These are phyloP conservation scores for Drosophila niveifrons DNA, from an alignment of 2,888 invertebrate species.

Conservation along the genomic window DNA sequence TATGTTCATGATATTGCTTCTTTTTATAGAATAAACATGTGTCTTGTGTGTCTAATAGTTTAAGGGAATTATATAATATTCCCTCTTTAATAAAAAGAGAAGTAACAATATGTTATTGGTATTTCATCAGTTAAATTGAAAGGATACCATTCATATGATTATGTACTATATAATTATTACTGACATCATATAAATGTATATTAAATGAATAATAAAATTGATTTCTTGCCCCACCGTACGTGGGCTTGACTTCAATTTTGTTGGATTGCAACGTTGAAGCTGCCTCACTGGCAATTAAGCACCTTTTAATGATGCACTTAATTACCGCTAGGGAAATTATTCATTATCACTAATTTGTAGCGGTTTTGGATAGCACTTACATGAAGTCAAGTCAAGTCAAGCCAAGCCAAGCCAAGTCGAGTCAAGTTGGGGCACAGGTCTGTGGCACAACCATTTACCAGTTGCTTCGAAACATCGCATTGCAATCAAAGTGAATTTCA, in stretches of 20 bases:
- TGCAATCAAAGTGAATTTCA: constrained; percentile 55
- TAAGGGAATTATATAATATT: too few species aligned
- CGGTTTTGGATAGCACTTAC: constrained; percentile 43
- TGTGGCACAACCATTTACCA: constrained; percentile 16
- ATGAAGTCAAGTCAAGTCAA: constrained; percentile 6
- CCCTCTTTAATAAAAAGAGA: too few species aligned
- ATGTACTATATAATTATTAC: too few species aligned
- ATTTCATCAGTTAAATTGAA: too few species aligned
- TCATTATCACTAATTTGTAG: constrained; percentile 80
- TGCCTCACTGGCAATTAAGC: constrained; percentile 52
- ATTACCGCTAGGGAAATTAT: constrained; percentile 79
- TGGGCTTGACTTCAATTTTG: constrained; percentile 44
- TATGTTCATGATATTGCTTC: too few species aligned
- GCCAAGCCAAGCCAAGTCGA: background rate
- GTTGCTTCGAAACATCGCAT: constrained; percentile 9
- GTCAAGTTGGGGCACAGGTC: background rate
- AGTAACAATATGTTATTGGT: too few species aligned
- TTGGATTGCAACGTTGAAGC: constrained; percentile 33
- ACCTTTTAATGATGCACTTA: constrained; percentile 76
- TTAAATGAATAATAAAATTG: too few species aligned
- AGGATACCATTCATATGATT: too few species aligned
- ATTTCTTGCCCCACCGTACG: background rate
- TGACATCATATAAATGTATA: too few species aligned
- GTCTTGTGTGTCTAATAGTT: too few species aligned
- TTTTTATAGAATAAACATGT: too few species aligned